A percentile compares a stretch with the other conserved stretches of the same genome.
These are phyloP conservation scores for Sebastes paucispinis DNA, from an alignment of 2,797 vertebrate species.

Conservation along the genomic window DNA sequence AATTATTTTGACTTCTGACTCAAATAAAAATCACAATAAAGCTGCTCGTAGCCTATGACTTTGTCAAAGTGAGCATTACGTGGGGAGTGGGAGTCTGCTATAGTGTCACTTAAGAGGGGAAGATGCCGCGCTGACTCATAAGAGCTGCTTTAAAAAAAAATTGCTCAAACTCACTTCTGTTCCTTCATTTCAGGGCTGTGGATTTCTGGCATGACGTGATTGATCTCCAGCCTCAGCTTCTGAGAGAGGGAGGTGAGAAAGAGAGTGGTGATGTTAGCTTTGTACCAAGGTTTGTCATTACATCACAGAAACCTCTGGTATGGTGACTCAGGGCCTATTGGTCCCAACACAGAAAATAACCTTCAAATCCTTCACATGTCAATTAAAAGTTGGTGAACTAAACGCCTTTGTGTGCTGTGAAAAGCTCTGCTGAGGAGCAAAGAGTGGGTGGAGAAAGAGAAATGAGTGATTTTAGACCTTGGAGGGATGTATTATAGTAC, in stretches of 20 bases:
- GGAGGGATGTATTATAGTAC: constrained; percentile 49
- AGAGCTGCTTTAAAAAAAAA: neutral
- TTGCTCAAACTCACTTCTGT: constrained; percentile 74
- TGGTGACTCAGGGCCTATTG: neutral
- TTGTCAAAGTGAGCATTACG: neutral
- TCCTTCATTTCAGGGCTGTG: constrained; percentile 62
- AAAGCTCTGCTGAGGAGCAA: neutral
- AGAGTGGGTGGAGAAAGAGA: neutral
- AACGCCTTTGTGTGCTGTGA: constrained; percentile 11
- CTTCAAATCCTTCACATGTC: constrained; percentile 5
- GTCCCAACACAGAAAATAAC: neutral
- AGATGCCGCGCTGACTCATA: constrained; percentile 8
- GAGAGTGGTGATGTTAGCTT: neutral
- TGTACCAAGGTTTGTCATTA: constrained; percentile 2
- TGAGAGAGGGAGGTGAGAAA: constrained; percentile 35
- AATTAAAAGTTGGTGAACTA: constrained; percentile 12
- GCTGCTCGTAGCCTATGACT: neutral
- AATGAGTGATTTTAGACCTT: constrained; percentile 17
- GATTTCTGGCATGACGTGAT: constrained; percentile 39
- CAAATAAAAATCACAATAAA: neutral
- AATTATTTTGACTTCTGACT: neutral
- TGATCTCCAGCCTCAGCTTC: constrained; percentile 74
- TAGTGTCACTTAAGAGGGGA: neutral
- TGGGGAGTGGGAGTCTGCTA: neutral
- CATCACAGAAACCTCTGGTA: neutral